phyloP scores from a whole-genome alignment of 2,113 vertebrate genomes.

The Heliornis fulica region DNA sequence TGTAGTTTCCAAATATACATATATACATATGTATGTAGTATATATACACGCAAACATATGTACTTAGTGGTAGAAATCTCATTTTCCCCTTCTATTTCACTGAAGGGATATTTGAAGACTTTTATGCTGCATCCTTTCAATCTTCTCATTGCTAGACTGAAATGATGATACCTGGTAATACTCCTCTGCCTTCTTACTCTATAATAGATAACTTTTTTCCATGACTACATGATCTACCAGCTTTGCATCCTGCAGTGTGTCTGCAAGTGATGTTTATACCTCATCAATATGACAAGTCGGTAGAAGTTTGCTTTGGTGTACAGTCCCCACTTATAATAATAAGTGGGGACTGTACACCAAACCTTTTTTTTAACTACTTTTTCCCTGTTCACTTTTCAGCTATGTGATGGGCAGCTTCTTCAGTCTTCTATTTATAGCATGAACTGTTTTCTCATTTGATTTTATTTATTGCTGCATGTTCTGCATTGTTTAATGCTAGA shows the following conservation, averaged over 20 bases:
- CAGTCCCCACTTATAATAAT: neutral
- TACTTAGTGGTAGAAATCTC: neutral
- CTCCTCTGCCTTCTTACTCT: neutral
- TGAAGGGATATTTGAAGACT: neutral
- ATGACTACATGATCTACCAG: neutral
- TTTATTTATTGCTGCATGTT: neutral
- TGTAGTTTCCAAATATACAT: neutral
- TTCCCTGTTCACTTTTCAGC: neutral
- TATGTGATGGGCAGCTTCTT: neutral
- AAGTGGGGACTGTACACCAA: no score
- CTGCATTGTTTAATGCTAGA: neutral
- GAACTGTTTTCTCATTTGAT: neutral
- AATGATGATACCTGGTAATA: neutral
- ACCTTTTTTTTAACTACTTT: neutral
- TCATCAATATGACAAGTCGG: neutral
- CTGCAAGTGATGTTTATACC: neutral
- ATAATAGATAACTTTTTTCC: neutral
- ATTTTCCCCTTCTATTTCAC: neutral
- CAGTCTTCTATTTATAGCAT: neutral
- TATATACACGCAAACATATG: neutral
- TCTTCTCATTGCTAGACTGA: neutral
- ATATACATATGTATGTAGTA: neutral
- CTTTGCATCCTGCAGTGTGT: neutral
- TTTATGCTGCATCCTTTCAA: neutral
- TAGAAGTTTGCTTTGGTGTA: neutral